Evolutionary conservation across 2,113 vertebrate genomes (phyloP).

Genomic region (Zootoca vivipara): DNA sequence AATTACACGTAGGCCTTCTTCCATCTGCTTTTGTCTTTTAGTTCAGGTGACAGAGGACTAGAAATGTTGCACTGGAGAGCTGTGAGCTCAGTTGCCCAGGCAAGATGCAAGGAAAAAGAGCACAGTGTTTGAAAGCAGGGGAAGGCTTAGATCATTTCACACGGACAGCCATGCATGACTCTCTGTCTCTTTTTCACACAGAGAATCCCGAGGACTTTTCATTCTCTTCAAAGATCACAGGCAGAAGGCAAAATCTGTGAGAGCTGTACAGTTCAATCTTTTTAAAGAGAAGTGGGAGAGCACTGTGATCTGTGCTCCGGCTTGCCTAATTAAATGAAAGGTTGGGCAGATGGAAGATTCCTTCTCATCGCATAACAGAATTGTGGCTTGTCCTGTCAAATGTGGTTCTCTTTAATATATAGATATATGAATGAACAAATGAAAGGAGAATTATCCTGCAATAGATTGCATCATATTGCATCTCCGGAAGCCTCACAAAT

Average conservation of each 20-base stretch:
- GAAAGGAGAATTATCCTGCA: not conserved
- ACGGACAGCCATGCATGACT: conserved; percentile 2
- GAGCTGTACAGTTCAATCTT: not conserved
- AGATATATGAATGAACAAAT: not conserved
- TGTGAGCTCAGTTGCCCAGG: not conserved
- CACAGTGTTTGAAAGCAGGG: fast-evolving
- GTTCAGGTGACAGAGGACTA: not conserved
- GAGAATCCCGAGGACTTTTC: not conserved
- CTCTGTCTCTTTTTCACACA: not conserved
- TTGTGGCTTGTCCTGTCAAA: not conserved
- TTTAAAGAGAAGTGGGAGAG: not conserved
- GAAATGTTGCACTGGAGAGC: not conserved
- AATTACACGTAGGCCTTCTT: not conserved
- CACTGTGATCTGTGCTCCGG: fast-evolving
- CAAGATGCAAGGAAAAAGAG: not conserved
- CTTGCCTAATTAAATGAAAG: not conserved
- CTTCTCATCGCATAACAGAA: fast-evolving
- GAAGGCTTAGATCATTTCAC: not conserved
- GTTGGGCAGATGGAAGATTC: not conserved
- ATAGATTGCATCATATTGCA: conserved; percentile 8
- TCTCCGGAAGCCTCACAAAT: conserved; percentile 21
- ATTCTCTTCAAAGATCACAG: not conserved
- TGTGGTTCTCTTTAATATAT: not conserved
- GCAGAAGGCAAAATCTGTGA: not conserved
- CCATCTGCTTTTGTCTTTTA: not conserved